Evolutionary conservation across 2,888 invertebrate species (phyloP), one percentile per base, ranked within the genome.

Genomic region (Pasiphila rectangulata): DNA sequence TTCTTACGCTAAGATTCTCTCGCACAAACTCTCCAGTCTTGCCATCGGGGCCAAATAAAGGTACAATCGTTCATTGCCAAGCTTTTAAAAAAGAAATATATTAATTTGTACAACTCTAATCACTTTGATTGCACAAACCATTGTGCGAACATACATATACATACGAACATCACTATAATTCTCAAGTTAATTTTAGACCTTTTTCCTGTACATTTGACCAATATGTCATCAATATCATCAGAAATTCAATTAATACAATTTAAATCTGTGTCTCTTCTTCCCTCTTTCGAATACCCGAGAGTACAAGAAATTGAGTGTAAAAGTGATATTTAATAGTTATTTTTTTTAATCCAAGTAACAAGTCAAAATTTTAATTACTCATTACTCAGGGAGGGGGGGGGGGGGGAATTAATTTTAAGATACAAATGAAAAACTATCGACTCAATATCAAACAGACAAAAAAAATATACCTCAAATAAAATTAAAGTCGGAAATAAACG

Each of bases 41-140:
- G 13, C 20, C 15, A 35, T 23, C 34, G 27, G 43, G 29, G 29
- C 29, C 25, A 23, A 36, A 9, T 16, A 27, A 13, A 21, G 7
- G 4, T n/a, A 4, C 9, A 6, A n/a, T 16, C 3, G 13, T 13
- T 10, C n/a, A 12, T 9, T 35, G 20, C 4, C 1, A 24, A 34
- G 16, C 19, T 10, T 43, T 17, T 34, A 20, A 23, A 19, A 19
- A 20, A 38, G 34, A 35, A 10, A 36, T 36, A 44, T 36, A 35
- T 35, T 49, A 37, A 40, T 37, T 44, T 30, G 29, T 49, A 42
- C 37, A 51, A 16, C 34, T 43, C 24, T 38, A 34, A 51, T 40
- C 5, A 43, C 27, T 39, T 20, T n/a, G 32, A 35, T 16, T 43
- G 39, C 43, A 46, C 43, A 35, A 43, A 36, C 6, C 24, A n/a